Evolutionary conservation across 2,797 vertebrate genomes (phyloP).

Genomic region (Onychomys torridus): DNA sequence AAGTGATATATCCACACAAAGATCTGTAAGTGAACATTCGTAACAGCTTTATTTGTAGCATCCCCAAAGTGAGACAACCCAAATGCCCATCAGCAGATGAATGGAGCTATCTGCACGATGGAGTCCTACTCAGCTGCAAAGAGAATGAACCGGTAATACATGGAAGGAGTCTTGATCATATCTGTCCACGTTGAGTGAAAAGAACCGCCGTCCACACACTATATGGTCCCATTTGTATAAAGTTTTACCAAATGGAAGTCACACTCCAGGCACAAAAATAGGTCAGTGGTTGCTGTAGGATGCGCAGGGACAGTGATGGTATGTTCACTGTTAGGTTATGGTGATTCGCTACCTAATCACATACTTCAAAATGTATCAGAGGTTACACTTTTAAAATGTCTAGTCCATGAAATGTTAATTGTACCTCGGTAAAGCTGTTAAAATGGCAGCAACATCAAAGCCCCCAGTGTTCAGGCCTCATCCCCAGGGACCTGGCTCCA

Average conservation of each 20-base stretch:
- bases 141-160: not conserved
- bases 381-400: not conserved
- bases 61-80: not conserved
- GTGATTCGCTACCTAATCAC: not conserved
- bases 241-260: conserved; percentile 15
- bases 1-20: not conserved
- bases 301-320: not conserved
- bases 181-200: not conserved
- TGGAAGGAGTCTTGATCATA: not conserved
- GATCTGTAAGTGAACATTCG: not conserved
- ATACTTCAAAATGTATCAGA: not conserved
- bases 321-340: not conserved
- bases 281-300: not conserved
- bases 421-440: not conserved
- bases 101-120: not conserved
- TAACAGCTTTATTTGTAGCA: conserved; percentile 11
- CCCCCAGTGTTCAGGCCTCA: not conserved
- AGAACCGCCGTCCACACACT: not conserved
- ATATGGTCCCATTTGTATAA: not conserved
- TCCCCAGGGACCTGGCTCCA: not conserved
- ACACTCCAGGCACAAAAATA: not conserved
- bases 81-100: not conserved
- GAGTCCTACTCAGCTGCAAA: not conserved
- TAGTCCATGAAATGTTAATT: not conserved
- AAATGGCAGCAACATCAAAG: not conserved